Conservation (phyloP, 2,797 vertebrate genomes). For the Helostoma temminkii region DNA sequence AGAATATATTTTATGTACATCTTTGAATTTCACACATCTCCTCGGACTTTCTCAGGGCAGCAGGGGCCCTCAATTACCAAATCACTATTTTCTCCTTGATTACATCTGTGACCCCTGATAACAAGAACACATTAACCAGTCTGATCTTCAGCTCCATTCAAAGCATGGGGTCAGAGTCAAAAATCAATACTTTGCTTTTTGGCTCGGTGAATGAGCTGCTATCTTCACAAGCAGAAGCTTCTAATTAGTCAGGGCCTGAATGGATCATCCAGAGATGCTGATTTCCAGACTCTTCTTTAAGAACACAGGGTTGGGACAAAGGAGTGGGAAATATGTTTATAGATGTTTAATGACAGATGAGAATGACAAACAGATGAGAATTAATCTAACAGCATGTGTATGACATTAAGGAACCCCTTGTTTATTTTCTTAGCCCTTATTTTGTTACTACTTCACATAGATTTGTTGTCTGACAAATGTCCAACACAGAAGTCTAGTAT, state of each 20-base stretch:
- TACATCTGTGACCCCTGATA: constrained; percentile 66
- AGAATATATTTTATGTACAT: not conserved
- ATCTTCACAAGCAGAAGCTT: constrained; percentile 52
- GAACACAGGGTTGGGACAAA: constrained; percentile 10
- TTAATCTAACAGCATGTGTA: not conserved
- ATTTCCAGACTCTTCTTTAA: constrained; percentile 11
- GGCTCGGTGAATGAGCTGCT: constrained; percentile 27
- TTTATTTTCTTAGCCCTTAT: constrained; percentile 3
- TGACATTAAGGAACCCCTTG: constrained; percentile 16
- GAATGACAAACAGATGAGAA: not conserved
- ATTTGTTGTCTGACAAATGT: constrained; percentile 56
- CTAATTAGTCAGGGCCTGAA: constrained; percentile 36
- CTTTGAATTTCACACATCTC: constrained; percentile 6
- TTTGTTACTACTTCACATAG: constrained; percentile 16
- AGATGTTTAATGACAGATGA: constrained; percentile 30
- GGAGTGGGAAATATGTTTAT: constrained; percentile 17
- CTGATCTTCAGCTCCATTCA: constrained; percentile 44
- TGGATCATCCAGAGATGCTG: constrained; percentile 8
- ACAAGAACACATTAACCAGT: constrained; percentile 54
- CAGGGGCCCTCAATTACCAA: constrained; percentile 1
- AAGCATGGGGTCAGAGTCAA: constrained; percentile 41
- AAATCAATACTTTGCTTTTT: constrained; percentile 70
- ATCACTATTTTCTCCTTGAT: constrained; percentile 16
- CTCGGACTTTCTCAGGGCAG: constrained; percentile 13
- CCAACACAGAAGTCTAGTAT: constrained; percentile 58